Evolutionary conservation across 2,113 vertebrate genomes (phyloP).

Genomic region (Periophthalmus modestus): DNA sequence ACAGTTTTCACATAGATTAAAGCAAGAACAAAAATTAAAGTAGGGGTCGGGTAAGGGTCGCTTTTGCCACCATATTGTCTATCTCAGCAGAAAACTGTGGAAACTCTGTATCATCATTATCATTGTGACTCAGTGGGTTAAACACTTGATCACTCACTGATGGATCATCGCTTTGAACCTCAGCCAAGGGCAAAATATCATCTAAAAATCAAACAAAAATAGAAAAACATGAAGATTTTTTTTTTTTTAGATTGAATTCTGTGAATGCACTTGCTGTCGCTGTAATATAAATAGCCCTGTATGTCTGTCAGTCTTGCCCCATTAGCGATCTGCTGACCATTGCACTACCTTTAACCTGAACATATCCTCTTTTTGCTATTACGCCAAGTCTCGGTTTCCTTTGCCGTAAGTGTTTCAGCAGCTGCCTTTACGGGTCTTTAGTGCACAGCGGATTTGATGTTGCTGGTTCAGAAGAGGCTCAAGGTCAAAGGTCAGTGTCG

Average conservation of each 20-base stretch:
- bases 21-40: no score
- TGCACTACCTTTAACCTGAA: slow-evolving; percentile 1
- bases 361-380: slow-evolving; percentile 3
- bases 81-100: not conserved
- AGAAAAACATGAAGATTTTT: not conserved
- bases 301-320: not conserved
- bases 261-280: not conserved
- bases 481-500: slow-evolving; percentile 47
- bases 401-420: slow-evolving; percentile 9
- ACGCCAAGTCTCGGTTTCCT: slow-evolving; percentile 5
- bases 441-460: slow-evolving; percentile 14
- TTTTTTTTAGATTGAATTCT: not conserved
- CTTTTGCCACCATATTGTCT: no score
- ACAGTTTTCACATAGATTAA: no score
- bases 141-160: not conserved
- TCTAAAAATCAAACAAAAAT: not conserved
- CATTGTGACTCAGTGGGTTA: not conserved
- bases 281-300: not conserved
- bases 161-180: not conserved
- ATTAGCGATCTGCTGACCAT: not conserved
- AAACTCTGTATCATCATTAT: not conserved
- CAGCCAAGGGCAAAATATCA: not conserved
- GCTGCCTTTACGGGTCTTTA: slow-evolving; percentile 18
- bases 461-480: slow-evolving; percentile 26
- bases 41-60: no score